Conservation (phyloP, 2,888 invertebrate species). For the Crepidodera aurea region DNA sequence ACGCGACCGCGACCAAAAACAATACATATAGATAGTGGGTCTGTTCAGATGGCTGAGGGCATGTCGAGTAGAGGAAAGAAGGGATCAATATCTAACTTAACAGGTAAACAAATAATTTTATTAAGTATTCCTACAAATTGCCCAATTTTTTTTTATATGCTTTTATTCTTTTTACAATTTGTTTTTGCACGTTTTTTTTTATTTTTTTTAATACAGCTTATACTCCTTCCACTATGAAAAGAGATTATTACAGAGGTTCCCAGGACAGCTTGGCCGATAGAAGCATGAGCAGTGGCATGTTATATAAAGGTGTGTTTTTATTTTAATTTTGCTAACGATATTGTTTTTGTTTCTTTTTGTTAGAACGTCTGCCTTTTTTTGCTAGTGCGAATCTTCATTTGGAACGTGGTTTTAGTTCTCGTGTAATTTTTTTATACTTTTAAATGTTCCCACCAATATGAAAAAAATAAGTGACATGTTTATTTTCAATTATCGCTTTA, state of each 20-base stretch:
- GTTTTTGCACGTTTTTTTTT: conserved; percentile 48
- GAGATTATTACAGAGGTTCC: conserved; percentile 91
- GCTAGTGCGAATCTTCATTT: too few species aligned
- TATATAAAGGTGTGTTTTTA: conserved; percentile 75
- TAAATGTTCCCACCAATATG: too few species aligned
- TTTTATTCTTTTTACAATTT: conserved; percentile 39
- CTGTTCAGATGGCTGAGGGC: conserved; percentile 80
- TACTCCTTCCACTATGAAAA: conserved; percentile 74
- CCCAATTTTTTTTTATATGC: neutral
- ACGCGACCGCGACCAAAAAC: conserved; percentile 86
- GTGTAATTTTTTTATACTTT: too few species aligned
- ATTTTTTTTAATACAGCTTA: conserved; percentile 54
- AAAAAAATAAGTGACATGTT: too few species aligned
- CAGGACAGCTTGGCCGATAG: conserved; percentile 86
- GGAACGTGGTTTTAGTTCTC: too few species aligned
- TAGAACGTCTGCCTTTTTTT: too few species aligned
- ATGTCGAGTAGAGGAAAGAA: conserved; percentile 79
- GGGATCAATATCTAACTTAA: conserved; percentile 82
- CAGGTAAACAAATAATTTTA: conserved; percentile 72
- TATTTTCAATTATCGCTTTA: too few species aligned
- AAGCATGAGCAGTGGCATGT: conserved; percentile 67
- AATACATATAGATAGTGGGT: conserved; percentile 86
- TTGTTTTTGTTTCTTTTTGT: conserved; percentile 13
- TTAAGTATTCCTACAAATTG: conserved; percentile 30
- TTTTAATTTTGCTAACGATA: conserved; percentile 29